Base-by-base conservation (phyloP, 2,113 vertebrate species). In the Microcebus lehilahytsara region DNA sequence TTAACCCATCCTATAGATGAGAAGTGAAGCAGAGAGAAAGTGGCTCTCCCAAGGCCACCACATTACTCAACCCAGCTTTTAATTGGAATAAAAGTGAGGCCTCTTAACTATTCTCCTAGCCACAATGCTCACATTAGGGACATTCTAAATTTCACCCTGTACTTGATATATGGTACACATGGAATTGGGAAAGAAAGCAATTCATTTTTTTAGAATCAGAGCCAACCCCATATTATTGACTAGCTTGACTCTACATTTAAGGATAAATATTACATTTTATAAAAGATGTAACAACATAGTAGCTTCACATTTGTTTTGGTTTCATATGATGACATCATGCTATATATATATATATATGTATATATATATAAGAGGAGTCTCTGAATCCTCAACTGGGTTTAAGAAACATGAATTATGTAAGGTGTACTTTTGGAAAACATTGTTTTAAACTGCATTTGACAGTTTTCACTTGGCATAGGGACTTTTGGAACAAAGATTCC, bases 401-500 rank as follows among this genome's bases (percentile, higher is more conserved):
- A 66, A 85, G 78, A 88, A 77, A 17, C 0, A 14, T 62, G 60
- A 78, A 77, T 71, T 75, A 93, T 85, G 37, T 25, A 85, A 89
- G 34, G 67, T 69, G 40, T 85, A 67, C 58, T 95, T 96, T 95
- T 69, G 30, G 93, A 94, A 95, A 88, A 80, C 66, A 62, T 74
- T 96, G 34, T 58, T 89, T 86, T 94, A 90, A 95, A 88, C 89
- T 83, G 53, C 27, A 85, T 90, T 88, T 94, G 85, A 89, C 81
- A 71, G 58, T 88, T 96, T 88, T 96, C 25, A 46, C 77, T 96
- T 84, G 79, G 80, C 71, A 91, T 86, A 79, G 49, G 72, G 56
- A 83, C 51, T 97, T 97, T 89, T 32, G 14, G 71, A 94, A 84
- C 60, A 97, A 85, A 92, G 49, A 91, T 72, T 85, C 92, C 83